Percentiles rank a stretch among this genome's conserved stretches.
phyloP scores from a whole-genome alignment of 2,113 vertebrate species.

The Muntiacus muntjak region DNA sequence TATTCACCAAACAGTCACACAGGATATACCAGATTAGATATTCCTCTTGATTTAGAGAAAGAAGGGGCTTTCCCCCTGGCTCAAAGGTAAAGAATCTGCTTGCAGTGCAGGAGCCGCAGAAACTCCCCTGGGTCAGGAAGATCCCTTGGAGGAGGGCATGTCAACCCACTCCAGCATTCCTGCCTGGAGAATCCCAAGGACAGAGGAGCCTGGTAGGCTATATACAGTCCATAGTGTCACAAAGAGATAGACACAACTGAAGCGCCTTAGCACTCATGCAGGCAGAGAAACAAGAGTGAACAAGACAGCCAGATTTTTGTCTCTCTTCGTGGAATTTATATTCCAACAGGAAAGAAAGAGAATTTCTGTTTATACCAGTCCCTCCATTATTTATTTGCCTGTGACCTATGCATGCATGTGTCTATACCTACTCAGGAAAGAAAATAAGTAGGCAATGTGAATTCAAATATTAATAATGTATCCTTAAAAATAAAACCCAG shows the following conservation, averaged over 20 bases:
- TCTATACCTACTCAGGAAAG: not conserved
- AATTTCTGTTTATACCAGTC: not conserved
- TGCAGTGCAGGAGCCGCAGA: fast-evolving
- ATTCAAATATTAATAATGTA: not conserved
- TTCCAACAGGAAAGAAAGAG: not conserved
- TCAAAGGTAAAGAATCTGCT: not conserved
- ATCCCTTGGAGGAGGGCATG: not conserved
- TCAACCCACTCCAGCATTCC: not conserved
- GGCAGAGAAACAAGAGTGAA: not conserved
- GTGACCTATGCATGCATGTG: not conserved
- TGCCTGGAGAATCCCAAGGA: not conserved
- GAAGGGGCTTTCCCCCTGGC: not conserved
- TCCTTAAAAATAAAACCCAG: not conserved
- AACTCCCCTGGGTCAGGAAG: not conserved
- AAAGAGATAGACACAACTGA: not conserved
- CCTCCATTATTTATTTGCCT: not conserved
- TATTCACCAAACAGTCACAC: not conserved
- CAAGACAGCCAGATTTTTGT: not conserved
- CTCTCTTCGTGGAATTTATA: not conserved
- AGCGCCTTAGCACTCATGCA: not conserved
- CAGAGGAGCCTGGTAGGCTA: not conserved
- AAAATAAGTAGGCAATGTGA: not conserved
- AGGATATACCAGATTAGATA: not conserved
- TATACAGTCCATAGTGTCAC: not conserved
- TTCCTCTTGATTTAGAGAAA: not conserved